These are phyloP conservation scores for Hirundichthys speculiger DNA, from an alignment of 2,113 vertebrate genomes.

Conservation along the genomic window DNA sequence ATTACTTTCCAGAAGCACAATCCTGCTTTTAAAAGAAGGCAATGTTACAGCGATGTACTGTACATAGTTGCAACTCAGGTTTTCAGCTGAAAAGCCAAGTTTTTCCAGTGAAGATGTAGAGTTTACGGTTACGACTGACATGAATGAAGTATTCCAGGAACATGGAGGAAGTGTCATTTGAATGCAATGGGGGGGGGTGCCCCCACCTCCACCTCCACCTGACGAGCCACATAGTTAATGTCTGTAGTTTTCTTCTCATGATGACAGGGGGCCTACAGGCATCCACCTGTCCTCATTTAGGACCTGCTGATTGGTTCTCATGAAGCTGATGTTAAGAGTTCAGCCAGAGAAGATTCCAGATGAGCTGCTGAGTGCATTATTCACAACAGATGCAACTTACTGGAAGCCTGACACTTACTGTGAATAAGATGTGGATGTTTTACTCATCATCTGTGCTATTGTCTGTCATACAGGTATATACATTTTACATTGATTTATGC, in stretches of 20 bases:
- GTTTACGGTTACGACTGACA: neutral
- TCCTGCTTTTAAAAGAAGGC: neutral
- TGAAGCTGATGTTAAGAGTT: constrained; percentile 51
- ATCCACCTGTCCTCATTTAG: constrained; percentile 69
- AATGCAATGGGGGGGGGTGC: neutral
- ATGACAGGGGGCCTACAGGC: constrained; percentile 69
- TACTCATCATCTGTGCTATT: constrained; percentile 54
- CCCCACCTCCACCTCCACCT: constrained; percentile 41
- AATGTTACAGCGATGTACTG: neutral
- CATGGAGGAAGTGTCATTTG: constrained; percentile 9
- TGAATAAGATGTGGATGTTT: constrained; percentile 61
- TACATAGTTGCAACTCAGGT: no score
- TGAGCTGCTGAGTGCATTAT: constrained; percentile 26
- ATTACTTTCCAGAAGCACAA: constrained; percentile 10
- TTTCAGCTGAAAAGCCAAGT: neutral
- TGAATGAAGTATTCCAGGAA: neutral
- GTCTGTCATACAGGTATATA: constrained; percentile 78
- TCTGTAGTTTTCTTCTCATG: constrained; percentile 62
- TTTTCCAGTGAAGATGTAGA: neutral
- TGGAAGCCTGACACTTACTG: constrained; percentile 27
- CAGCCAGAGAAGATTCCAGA: constrained; percentile 57
- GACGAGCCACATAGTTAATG: constrained; percentile 9
- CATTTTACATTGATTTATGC: neutral
- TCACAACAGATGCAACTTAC: constrained; percentile 39
- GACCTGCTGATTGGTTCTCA: constrained; percentile 75